Percentiles rank a stretch among this genome's conserved stretches.
Evolutionary conservation across 30 jellyfish, hydroid and myxozoan species (phyloP).

Genomic region (Nemopilema nomurai): DNA sequence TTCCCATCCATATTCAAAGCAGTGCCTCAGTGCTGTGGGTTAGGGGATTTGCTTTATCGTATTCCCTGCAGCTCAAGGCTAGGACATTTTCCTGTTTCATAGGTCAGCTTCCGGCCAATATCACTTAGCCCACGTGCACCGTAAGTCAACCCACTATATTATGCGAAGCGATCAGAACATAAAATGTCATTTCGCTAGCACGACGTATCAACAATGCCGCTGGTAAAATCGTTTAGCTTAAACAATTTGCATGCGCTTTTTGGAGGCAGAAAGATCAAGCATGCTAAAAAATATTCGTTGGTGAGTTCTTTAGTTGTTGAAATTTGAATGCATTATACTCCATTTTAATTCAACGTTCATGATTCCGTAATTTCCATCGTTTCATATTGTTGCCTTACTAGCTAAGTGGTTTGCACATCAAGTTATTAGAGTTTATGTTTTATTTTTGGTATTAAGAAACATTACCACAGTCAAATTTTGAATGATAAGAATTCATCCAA

Average conservation of each 20-base stretch:
- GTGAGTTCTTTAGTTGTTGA: neutral
- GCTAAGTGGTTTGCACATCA: no score
- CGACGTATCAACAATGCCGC: neutral
- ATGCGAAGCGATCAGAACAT: neutral
- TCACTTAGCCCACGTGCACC: neutral
- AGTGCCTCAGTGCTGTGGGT: neutral
- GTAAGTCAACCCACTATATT: neutral
- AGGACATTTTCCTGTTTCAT: neutral
- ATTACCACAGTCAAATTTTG: no score
- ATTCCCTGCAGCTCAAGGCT: neutral
- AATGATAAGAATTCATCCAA: no score
- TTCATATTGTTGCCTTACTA: no score
- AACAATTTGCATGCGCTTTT: neutral
- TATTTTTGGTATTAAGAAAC: no score
- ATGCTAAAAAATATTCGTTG: neutral
- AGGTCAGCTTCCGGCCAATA: neutral
- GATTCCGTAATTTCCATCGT: no score
- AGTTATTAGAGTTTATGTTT: no score
- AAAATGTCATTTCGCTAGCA: neutral
- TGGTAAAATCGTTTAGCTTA: slow-evolving; percentile 17
- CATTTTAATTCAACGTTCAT: no score
- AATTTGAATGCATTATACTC: no score
- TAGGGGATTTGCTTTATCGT: neutral
- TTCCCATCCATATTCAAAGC: neutral
- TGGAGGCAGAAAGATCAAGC: neutral